Percentiles rank a stretch among this genome's conserved stretches.
phyloP scores from a whole-genome alignment of 2,888 invertebrate genomes.

The Margaritifera margaritifera region DNA sequence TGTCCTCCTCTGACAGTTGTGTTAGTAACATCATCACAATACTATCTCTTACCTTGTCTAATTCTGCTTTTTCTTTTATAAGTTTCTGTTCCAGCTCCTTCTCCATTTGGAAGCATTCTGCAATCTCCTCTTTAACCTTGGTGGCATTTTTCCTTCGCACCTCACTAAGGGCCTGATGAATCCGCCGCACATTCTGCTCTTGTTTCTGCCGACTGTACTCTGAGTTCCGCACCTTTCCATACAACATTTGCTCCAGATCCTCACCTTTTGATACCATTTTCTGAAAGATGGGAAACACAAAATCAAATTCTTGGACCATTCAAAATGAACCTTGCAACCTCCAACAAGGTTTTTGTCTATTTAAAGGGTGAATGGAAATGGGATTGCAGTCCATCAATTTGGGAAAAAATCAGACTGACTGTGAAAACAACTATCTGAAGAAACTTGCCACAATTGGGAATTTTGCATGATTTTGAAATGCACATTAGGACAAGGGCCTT shows the following conservation, averaged over 20 bases:
- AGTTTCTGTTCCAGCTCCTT: conserved; percentile 63
- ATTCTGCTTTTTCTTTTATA: conserved; percentile 63
- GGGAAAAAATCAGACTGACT: background rate
- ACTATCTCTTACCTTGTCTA: conserved; percentile 63
- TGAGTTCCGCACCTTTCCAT: conserved; percentile 63
- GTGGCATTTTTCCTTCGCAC: conserved; percentile 59
- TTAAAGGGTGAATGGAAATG: background rate
- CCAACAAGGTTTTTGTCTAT: too few relatives aligned
- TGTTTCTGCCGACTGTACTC: conserved; percentile 69
- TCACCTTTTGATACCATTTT: conserved; percentile 70
- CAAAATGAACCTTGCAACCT: background rate
- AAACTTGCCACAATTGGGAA: too few relatives aligned
- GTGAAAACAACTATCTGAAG: too few relatives aligned
- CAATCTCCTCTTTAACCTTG: conserved; percentile 58
- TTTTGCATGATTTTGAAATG: too few relatives aligned
- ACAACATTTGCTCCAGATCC: conserved; percentile 64
- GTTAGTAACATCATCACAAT: too few relatives aligned
- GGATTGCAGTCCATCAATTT: background rate
- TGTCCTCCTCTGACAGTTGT: too few relatives aligned
- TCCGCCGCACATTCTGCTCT: conserved; percentile 62
- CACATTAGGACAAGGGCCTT: too few relatives aligned
- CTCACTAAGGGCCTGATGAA: conserved; percentile 61
- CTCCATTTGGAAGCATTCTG: conserved; percentile 53
- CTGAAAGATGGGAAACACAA: conserved; percentile 37
- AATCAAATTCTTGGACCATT: conserved; percentile 2